Percentiles rank a stretch among this genome's conserved stretches.
phyloP scores from a whole-genome alignment of 2,113 vertebrate species.

The Ameiurus melas region DNA sequence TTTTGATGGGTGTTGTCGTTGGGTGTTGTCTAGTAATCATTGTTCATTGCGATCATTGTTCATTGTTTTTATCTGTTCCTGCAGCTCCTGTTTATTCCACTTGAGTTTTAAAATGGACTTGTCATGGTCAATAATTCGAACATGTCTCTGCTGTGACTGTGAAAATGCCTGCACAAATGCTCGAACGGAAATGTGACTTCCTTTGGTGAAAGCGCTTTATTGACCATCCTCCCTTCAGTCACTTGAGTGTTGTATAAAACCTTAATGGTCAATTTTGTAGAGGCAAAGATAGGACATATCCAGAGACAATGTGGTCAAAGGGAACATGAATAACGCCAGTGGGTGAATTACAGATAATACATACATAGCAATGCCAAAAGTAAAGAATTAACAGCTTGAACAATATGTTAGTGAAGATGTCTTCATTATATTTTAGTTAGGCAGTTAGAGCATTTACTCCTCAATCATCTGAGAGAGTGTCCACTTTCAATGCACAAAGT shows the following conservation, averaged over 20 bases:
- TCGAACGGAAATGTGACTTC: constrained; percentile 15
- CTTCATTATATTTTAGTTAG: constrained; percentile 8
- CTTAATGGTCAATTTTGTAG: constrained; percentile 31
- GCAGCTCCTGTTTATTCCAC: neutral
- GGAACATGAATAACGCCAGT: constrained; percentile 17
- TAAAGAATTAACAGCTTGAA: neutral
- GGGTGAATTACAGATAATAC: constrained; percentile 16
- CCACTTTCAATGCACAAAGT: neutral
- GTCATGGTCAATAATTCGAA: neutral
- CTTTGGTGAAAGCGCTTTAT: constrained; percentile 41
- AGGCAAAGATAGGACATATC: constrained; percentile 25
- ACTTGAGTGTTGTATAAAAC: constrained; percentile 32
- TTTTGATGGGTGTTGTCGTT: neutral
- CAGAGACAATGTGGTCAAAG: constrained; percentile 32
- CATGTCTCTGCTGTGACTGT: constrained; percentile 10
- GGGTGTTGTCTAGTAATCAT: neutral
- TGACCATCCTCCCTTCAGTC: constrained; percentile 15
- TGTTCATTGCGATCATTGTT: constrained; percentile 17
- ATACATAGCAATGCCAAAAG: constrained; percentile 14
- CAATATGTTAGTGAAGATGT: constrained; percentile 17
- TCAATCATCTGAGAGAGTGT: neutral
- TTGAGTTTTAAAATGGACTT: constrained; percentile 2
- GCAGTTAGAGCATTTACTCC: neutral
- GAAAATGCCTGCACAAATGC: constrained; percentile 8
- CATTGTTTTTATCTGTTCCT: constrained; percentile 3